Evolutionary conservation across 2,888 invertebrate genomes (phyloP).

Genomic region (Bimastos eiseni): DNA sequence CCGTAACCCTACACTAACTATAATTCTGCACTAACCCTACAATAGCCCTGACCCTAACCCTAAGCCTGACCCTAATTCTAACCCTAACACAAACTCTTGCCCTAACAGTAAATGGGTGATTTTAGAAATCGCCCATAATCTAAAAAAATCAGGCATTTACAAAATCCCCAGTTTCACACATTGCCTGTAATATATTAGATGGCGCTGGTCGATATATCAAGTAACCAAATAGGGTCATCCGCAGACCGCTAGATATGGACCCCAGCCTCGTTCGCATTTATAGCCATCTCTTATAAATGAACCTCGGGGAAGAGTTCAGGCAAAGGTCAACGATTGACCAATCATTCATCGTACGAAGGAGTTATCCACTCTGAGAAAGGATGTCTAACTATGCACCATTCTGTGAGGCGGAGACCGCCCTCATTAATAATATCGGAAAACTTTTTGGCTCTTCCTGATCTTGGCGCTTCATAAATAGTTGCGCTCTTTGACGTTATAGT

Average conservation of each 20-base stretch:
- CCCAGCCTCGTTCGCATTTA: background rate
- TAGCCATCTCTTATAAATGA: background rate
- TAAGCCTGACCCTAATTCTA: too few species aligned
- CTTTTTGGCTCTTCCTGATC: too few species aligned
- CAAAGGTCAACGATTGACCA: conserved; percentile 7
- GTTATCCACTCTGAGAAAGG: background rate
- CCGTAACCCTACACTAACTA: too few species aligned
- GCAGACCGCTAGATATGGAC: background rate
- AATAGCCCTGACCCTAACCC: too few species aligned
- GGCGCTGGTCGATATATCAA: background rate
- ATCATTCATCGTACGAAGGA: background rate
- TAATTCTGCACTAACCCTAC: too few species aligned
- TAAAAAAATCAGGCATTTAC: too few species aligned
- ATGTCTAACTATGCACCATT: background rate
- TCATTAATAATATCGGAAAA: too few species aligned
- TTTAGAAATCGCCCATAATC: rapidly evolving
- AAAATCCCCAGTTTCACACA: too few species aligned
- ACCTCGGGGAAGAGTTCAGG: background rate
- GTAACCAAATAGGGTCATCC: background rate
- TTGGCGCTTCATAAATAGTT: too few species aligned
- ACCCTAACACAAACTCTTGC: too few species aligned
- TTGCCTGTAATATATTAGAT: too few species aligned
- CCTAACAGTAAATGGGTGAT: background rate
- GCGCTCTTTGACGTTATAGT: too few species aligned
- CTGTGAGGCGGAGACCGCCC: background rate